Conservation (phyloP, 1,140 invertebrate genomes). For the Aphidius gifuensis region DNA sequence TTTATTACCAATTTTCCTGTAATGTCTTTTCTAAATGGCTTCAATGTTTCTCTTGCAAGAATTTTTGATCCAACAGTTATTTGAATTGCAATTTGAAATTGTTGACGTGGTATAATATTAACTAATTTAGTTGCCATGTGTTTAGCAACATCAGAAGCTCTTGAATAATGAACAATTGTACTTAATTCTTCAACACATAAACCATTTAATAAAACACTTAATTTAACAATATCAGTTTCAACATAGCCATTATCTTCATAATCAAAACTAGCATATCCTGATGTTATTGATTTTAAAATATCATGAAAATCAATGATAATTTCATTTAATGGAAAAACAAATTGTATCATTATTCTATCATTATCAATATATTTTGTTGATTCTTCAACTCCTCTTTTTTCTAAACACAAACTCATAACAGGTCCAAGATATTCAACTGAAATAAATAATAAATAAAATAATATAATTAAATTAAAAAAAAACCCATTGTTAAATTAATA, state of each 20-base stretch:
- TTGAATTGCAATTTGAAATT: conserved; percentile 84
- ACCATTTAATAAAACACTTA: conserved; percentile 81
- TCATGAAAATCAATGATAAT: conserved; percentile 96
- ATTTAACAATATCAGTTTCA: conserved; percentile 66
- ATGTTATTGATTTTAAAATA: conserved; percentile 80
- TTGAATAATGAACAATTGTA: conserved; percentile 73
- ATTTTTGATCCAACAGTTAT: conserved; percentile 79
- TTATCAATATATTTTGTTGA: conserved; percentile 79
- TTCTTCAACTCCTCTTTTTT: conserved; percentile 74
- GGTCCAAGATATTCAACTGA: conserved; percentile 66
- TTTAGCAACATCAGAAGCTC: conserved; percentile 67
- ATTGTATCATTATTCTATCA: conserved; percentile 76
- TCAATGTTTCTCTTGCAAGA: conserved; percentile 82
- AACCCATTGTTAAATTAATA: too few relatives aligned
- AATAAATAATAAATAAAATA: conserved; percentile 25
- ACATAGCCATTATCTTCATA: conserved; percentile 91
- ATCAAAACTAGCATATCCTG: conserved; percentile 96
- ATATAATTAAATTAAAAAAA: conserved; percentile 16
- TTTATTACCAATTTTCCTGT: conserved; percentile 71
- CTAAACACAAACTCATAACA: conserved; percentile 72
- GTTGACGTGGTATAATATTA: conserved; percentile 86
- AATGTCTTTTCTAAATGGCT: conserved; percentile 88
- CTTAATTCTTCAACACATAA: conserved; percentile 82
- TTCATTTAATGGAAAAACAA: conserved; percentile 85
- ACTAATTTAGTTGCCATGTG: conserved; percentile 76